A percentile compares a stretch with the other conserved stretches of the same genome.
These are phyloP conservation scores for Hermetia illucens DNA, from an alignment of 1,140 invertebrate genomes.

Conservation along the genomic window DNA sequence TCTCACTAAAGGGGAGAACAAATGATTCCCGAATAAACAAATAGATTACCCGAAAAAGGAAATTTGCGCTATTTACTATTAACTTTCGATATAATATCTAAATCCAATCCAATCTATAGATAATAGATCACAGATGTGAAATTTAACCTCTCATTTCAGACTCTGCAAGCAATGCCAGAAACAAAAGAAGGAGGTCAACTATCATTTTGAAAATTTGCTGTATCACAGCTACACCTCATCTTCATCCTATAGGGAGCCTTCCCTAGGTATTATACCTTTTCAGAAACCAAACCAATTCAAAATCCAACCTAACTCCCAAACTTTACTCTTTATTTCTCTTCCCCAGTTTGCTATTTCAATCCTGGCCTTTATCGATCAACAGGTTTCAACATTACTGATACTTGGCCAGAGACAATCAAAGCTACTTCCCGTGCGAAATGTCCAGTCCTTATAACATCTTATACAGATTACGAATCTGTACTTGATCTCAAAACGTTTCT, in stretches of 20 bases:
- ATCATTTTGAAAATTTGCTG: conserved; percentile 30
- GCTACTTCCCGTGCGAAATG: conserved; percentile 32
- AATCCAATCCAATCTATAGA: too few species aligned
- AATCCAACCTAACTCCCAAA: too few species aligned
- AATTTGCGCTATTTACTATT: not conserved
- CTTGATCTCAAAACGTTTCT: conserved; percentile 40
- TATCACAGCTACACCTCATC: conserved; percentile 42
- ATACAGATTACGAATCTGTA: conserved; percentile 45
- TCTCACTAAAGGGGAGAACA: too few species aligned
- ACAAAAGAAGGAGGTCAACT: conserved; percentile 14
- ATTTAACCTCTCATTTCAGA: too few species aligned
- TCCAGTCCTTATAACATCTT: conserved; percentile 48
- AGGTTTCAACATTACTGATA: conserved; percentile 42
- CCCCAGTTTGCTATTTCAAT: conserved; percentile 52
- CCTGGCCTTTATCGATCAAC: conserved; percentile 50
- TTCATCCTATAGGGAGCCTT: conserved; percentile 33
- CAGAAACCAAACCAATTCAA: too few species aligned
- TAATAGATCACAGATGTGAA: too few species aligned
- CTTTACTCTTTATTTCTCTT: not conserved
- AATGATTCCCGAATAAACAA: too few species aligned
- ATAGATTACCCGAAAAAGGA: not conserved
- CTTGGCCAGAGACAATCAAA: conserved; percentile 48
- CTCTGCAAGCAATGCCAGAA: conserved; percentile 20
- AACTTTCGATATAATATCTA: too few species aligned
- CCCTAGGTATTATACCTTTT: conserved; percentile 49